These are phyloP conservation scores for Sesia apiformis DNA, from an alignment of 2,888 invertebrate genomes.

Conservation along the genomic window DNA sequence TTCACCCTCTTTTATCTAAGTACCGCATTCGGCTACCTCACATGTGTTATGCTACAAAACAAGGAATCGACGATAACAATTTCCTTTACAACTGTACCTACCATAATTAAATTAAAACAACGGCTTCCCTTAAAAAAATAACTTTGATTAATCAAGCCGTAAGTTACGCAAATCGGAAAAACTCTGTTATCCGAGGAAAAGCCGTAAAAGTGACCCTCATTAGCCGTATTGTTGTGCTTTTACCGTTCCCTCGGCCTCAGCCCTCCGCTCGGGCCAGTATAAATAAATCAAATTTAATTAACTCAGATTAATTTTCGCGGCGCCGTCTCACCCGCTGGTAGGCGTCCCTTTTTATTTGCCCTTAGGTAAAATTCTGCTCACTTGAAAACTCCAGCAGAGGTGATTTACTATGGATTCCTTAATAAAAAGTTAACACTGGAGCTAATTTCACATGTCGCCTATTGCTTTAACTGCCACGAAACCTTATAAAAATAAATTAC, in stretches of 20 bases:
- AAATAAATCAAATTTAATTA: conserved; percentile 75
- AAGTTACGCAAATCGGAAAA: conserved; percentile 59
- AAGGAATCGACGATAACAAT: neutral
- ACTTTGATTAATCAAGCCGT: neutral
- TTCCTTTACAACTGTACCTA: neutral
- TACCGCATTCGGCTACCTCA: neutral
- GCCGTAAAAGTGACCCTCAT: conserved; percentile 68
- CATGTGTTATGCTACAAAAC: neutral
- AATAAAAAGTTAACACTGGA: conserved; percentile 69
- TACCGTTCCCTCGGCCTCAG: conserved; percentile 42
- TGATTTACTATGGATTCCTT: conserved; percentile 61
- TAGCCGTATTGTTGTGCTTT: conserved; percentile 68
- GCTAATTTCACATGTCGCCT: conserved; percentile 51
- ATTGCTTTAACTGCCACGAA: conserved; percentile 28
- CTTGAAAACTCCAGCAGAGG: conserved; percentile 34
- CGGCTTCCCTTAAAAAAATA: neutral
- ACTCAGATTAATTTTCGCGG: conserved; percentile 72
- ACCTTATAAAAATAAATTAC: conserved; percentile 47
- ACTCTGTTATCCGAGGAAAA: conserved; percentile 56
- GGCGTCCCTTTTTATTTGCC: conserved; percentile 64
- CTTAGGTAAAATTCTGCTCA: conserved; percentile 44
- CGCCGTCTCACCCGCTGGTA: conserved; percentile 33
- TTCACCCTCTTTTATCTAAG: no score
- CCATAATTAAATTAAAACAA: neutral
- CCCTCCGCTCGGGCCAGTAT: conserved; percentile 41